Base-by-base conservation (phyloP, 2,888 invertebrate genomes). In the Oasisia sp. region DNA sequence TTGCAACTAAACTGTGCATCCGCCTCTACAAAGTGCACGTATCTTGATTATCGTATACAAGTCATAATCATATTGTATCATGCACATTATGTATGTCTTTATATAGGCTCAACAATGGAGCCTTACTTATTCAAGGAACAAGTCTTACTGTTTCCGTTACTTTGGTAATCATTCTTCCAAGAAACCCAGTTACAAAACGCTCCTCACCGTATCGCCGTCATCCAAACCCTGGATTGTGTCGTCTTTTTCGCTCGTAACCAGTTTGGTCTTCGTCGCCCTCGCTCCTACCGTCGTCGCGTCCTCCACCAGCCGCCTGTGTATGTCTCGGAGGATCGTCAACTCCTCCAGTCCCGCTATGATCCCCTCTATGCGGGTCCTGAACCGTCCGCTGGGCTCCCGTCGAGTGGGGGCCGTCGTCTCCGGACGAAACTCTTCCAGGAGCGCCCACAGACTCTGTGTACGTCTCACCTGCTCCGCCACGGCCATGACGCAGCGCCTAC, bases 331-430 rank as follows among this genome's bases (percentile, higher is more conserved):
- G 74, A 74, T 74, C 74, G 74, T 74, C 74, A 74, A n/a, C n/a
- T 74, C 74, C 74, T 74, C 74, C 19, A 74, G 74, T 27, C 74
- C 74, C 14, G 74, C 74, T 19, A 74, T 74, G 74, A 74, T 74
- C 74, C 74, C 74, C 74, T 74, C 74, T 74, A 74, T 74, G 74
- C 74, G 74, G 74, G 74, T 27, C 74, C n/a, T 19, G 74, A 74
- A 74, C 19, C 74, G 74, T 74, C 74, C 74, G n/a, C 74, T 74
- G 74, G 74, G 74, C 74, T 74, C 74, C 74, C 19, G 74, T 27
- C 74, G 74, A 74, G 27, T 74, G 74, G 74, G 1, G n/a, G 4
- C 5, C 74, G 27, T 19, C 19, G 74, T 74, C 27, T 74, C 74
- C 74, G 74, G 74, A 19, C 74, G 74, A 74, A 74, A 7, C 74